Evolutionary conservation across 2,888 invertebrate species (phyloP), one percentile per base, ranked within the genome.

Genomic region (Rhamnusium bicolor): DNA sequence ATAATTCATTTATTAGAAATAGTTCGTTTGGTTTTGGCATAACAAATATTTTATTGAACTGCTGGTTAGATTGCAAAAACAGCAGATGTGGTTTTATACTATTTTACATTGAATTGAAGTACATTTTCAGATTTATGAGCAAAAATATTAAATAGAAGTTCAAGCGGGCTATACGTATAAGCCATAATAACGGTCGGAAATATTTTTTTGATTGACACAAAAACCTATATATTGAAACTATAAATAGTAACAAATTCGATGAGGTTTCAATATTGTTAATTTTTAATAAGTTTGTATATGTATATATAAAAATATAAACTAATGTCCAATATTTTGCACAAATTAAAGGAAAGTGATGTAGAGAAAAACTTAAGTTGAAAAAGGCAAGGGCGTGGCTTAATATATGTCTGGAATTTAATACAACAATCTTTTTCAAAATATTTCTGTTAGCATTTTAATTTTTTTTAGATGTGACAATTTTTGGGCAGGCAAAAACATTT

Each of bases 131-230:
- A 24, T 49, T 63, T 63, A 61, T 61, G 61, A 21, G 5, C 6
- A 24, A 12, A 24, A 49, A 63, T 63, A 63, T 63, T 63, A 63
- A 63, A 63, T 47, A 47, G 47, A 49, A 63, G n/a, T 61, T 54
- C 54, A 54, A 7, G 12, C n/a, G n/a, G 54, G n/a, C n/a, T 24
- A 12, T 54, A n/a, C 24, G 19, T 24, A n/a, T 40, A 40, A 5
- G n/a, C n/a, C n/a, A 40, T 40, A 5, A 10, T 40, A 40, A n/a
- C n/a, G n/a, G 2, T n/a, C n/a, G 12, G n/a, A n/a, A 40, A n/a
- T 32, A 32, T n/a, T 24, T 24, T 24, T 24, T 51, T 6, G 10
- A 12, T 40, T 40, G 4, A 40, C n/a, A 12, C 2, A 10, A 32
- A 32, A 32, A 32, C 10, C 10, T 32, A 1, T 32, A 32, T 32